A percentile compares a stretch with the other conserved stretches of the same genome.
These are phyloP conservation scores for Metallyticus violacea DNA, from an alignment of 2,888 invertebrate species.

Conservation along the genomic window DNA sequence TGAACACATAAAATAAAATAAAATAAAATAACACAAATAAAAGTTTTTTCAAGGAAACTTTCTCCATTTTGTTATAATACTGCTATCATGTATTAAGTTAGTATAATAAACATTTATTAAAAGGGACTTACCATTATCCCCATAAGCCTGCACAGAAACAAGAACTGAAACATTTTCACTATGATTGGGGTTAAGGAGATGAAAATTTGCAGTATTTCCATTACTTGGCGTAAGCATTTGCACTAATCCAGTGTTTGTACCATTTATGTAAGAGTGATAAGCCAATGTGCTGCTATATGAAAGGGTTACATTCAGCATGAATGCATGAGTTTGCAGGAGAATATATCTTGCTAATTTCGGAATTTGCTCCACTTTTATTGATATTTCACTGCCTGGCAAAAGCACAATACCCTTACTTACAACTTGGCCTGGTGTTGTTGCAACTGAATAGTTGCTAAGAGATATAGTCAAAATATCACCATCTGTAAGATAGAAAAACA, in stretches of 20 bases:
- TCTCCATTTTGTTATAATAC: no score
- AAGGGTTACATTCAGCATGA: conserved; percentile 55
- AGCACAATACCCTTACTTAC: conserved; percentile 40
- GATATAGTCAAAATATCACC: conserved; percentile 33
- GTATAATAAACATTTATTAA: no score
- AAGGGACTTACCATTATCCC: conserved; percentile 48
- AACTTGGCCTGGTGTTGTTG: conserved; percentile 36
- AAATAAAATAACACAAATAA: no score
- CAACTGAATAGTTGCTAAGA: conserved; percentile 41
- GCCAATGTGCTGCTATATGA: conserved; percentile 47
- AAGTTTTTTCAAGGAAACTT: no score
- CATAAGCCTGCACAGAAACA: conserved; percentile 56
- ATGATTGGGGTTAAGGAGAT: conserved; percentile 49
- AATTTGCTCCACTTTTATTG: conserved; percentile 49
- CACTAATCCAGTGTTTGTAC: conserved; percentile 62
- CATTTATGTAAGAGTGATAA: conserved; percentile 48
- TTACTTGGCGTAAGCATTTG: conserved; percentile 40
- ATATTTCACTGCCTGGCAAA: conserved; percentile 34
- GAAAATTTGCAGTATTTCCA: conserved; percentile 41
- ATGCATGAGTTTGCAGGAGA: conserved; percentile 64
- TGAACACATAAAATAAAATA: no score
- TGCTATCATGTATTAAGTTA: conserved; percentile 4
- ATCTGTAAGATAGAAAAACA: conserved; percentile 35
- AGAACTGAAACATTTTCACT: conserved; percentile 41
- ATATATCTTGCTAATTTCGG: conserved; percentile 53